Percentiles rank a stretch among this genome's conserved stretches.
Evolutionary conservation across 2,888 invertebrate genomes (phyloP).

Genomic region (Neoitamus cyanurus): DNA sequence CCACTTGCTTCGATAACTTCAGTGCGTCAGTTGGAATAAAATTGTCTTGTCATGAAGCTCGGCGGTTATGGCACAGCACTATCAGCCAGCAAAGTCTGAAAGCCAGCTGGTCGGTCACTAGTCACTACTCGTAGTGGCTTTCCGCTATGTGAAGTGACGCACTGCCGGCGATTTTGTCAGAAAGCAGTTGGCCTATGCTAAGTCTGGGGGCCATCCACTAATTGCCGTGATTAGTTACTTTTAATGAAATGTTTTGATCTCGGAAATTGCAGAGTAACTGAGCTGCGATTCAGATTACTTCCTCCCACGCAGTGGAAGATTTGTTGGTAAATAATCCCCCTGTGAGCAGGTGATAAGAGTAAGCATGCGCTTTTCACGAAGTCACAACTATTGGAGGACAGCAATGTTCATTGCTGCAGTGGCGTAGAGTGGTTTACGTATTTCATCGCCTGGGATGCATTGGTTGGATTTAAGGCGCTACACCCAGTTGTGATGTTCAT

Average conservation of each 20-base stretch:
- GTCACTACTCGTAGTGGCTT: no score
- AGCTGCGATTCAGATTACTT: not conserved
- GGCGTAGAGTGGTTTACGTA: slow-evolving; percentile 23
- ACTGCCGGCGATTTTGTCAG: not conserved
- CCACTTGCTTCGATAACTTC: not conserved
- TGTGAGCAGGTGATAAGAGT: slow-evolving; percentile 28
- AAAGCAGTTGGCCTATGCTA: not conserved
- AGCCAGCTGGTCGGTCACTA: not conserved
- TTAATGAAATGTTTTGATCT: slow-evolving; percentile 34
- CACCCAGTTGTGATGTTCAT: no score
- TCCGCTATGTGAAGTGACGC: not conserved
- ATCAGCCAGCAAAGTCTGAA: not conserved
- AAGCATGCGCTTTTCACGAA: slow-evolving; percentile 1
- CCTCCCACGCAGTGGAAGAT: slow-evolving; percentile 32
- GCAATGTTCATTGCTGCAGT: not conserved
- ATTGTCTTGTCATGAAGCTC: no score
- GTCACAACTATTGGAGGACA: not conserved
- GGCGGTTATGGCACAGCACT: no score
- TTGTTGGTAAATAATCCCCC: slow-evolving; percentile 40
- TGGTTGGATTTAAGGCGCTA: no score
- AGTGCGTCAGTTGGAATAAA: not conserved
- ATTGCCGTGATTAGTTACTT: slow-evolving; percentile 28
- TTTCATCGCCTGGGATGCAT: no score
- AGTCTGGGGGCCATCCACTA: not conserved
- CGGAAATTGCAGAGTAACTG: not conserved